Conservation (phyloP, 2,113 vertebrate species). For the Lasiurus cinereus region DNA sequence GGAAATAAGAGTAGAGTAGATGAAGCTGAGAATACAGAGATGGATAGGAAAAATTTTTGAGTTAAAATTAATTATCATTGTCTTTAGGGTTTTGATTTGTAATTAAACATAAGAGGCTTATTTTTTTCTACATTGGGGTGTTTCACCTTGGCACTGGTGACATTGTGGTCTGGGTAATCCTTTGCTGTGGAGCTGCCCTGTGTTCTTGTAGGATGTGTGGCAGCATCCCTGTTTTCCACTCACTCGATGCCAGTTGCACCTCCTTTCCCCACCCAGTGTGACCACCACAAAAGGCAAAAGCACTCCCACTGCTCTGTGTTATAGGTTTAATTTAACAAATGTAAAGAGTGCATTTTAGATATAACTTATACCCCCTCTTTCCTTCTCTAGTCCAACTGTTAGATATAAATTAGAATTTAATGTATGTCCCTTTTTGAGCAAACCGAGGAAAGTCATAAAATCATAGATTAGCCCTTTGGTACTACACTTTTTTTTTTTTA, state of each 20-base stretch:
- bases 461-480: neutral
- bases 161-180: neutral
- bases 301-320: neutral
- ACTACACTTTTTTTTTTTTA: neutral
- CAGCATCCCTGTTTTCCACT: neutral
- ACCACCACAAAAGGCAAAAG: neutral
- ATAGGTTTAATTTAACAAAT: neutral
- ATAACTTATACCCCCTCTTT: neutral
- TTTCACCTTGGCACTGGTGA: neutral
- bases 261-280: neutral
- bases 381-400: slow-evolving; percentile 8
- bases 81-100: slow-evolving; percentile 29
- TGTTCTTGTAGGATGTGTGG: neutral
- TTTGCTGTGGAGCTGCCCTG: neutral
- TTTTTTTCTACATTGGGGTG: neutral
- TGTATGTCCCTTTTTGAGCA: neutral
- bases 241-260: neutral
- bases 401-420: slow-evolving; percentile 51
- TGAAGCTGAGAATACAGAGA: too few relatives aligned
- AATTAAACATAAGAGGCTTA: neutral
- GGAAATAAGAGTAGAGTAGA: too few relatives aligned
- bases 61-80: slow-evolving; percentile 1
- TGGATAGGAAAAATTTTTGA: neutral
- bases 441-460: neutral
- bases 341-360: neutral